These are phyloP conservation scores for Mesoligia furuncula DNA, from an alignment of 2,888 invertebrate genomes.

Conservation along the genomic window DNA sequence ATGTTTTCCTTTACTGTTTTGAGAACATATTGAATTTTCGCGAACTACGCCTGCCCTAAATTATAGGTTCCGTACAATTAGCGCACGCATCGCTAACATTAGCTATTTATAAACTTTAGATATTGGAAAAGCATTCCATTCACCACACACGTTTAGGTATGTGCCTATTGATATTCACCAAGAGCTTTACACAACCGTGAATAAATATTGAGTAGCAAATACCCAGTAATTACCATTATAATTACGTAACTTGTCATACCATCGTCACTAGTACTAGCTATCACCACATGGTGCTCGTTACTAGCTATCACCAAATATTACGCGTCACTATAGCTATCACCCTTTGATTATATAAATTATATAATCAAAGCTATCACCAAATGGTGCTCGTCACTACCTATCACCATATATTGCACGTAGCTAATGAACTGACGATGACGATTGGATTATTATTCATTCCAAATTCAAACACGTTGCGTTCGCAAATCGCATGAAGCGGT, in stretches of 20 bases:
- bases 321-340: too few species aligned
- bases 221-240: conserved; percentile 26
- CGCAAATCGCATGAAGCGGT: conserved; percentile 42
- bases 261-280: conserved; percentile 4
- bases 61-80: background rate
- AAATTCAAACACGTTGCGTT: conserved; percentile 54
- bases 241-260: conserved; percentile 36
- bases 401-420: conserved; percentile 39
- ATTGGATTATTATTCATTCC: conserved; percentile 49
- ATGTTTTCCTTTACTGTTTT: too few species aligned
- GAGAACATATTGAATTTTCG: too few species aligned
- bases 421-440: conserved; percentile 36
- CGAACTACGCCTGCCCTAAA: background rate
- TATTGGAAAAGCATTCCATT: conserved; percentile 20
- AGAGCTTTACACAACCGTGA: conserved; percentile 33
- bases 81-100: background rate
- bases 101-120: conserved; percentile 1
- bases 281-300: conserved; percentile 33
- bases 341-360: too few species aligned
- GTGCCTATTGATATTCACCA: conserved; percentile 26
- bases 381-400: conserved; percentile 26
- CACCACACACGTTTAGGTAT: background rate
- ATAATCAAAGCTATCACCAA: conserved; percentile 18
- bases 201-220: conserved; percentile 46
- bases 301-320: too few species aligned